phyloP scores from a whole-genome alignment of 23 tunicate genomes.

The Halocynthia roretzi region DNA sequence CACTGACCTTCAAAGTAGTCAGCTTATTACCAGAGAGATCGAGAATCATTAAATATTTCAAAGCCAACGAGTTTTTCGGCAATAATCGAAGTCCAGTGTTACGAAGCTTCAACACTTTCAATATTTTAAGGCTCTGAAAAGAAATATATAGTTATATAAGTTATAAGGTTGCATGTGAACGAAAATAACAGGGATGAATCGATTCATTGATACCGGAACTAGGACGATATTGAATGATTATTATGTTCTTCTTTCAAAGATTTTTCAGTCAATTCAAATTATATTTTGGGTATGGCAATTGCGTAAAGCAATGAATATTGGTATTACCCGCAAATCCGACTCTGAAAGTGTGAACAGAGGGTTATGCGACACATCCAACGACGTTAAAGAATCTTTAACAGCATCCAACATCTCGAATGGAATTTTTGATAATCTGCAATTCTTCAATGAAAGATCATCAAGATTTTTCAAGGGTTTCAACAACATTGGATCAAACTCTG shows the following conservation, averaged over 20 bases:
- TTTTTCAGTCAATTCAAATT: no score
- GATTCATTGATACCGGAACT: no score
- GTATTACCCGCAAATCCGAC: constrained; percentile 32
- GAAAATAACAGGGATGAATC: neutral
- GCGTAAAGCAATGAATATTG: neutral
- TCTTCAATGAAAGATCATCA: constrained; percentile 17
- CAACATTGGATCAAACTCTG: neutral
- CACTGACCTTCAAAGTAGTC: constrained; percentile 24
- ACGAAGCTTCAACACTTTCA: constrained; percentile 30
- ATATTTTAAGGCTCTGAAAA: constrained; percentile 18
- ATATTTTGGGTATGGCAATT: neutral
- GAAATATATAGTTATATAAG: neutral
- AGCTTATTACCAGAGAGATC: constrained; percentile 31
- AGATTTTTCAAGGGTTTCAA: constrained; percentile 15
- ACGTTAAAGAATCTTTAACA: constrained; percentile 20
- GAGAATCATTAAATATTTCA: constrained; percentile 17
- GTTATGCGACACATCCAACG: constrained; percentile 40
- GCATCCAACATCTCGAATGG: constrained; percentile 16
- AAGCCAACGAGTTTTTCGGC: constrained; percentile 18
- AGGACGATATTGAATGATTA: no score
- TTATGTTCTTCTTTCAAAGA: no score
- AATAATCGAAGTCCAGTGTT: constrained; percentile 28
- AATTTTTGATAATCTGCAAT: constrained; percentile 27
- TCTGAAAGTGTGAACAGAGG: constrained; percentile 7
- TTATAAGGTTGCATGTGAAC: neutral